Base-by-base conservation (phyloP, 1,140 invertebrate genomes). In the Nasonia longicornis region DNA sequence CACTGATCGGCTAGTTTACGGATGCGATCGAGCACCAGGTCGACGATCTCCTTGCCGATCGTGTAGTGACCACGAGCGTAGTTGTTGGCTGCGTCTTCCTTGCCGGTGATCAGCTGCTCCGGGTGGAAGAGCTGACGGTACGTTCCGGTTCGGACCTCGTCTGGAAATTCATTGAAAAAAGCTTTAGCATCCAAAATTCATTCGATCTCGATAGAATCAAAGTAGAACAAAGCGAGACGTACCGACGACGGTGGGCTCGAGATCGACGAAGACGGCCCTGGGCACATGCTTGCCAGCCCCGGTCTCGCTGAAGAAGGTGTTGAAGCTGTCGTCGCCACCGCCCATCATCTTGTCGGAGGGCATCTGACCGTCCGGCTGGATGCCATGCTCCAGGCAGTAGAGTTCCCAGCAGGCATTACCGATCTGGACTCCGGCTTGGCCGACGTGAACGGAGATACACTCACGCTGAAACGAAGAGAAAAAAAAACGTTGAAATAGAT, bases 31-130 rank as follows among this genome's bases (percentile, higher is more conserved):
- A 96, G 89, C 1, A 96, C 95, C 10, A 95, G 89, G 85, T 96
- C 95, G 2, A 97, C 95, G 82, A 96, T 95, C 91, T 96, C 96
- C 88, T 95, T 96, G 85, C 96, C 96, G 86, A 97, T 96, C 81
- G 96, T 97, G 91, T 97, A 97, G 91, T 97, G 96, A 48, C 96
- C 96, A 45, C 96, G 91, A 11, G 95, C 95, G 87, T 96, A 96
- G 89, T 96, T 96, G 88, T 96, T 96, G 48, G 95, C 96, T 11
- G 95, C 95, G 88, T 96, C 95, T 89, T 96, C 95, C 87, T 93
- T 93, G 26, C 94, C 94, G 48, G 94, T 95, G 80, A 95, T 95
- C 64, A 95, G 89, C 87, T 95, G 94, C 86, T 95, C 94, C 0
- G 94, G 95, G 87, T 95, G 94, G 89, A 95, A 95, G 20, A 95